Base-by-base conservation (phyloP, 2,113 vertebrate species). In the Siniperca chuatsi region DNA sequence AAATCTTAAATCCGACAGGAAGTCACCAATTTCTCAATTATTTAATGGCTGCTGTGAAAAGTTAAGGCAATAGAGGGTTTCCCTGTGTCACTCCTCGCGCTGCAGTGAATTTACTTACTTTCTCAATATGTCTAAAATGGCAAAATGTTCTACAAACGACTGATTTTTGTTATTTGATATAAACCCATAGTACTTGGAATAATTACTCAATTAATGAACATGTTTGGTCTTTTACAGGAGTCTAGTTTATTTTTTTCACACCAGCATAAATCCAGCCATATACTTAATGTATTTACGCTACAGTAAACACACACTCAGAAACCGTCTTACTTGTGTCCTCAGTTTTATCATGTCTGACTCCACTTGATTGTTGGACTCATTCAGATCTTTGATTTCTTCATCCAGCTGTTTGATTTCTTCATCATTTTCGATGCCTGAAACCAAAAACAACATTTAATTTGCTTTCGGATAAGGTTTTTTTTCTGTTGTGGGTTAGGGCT, bases 391-490 rank as follows among this genome's bases (percentile, higher is more conserved):
- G 95, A 99, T 99, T 94, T 99, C 98, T 93, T 99, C 98, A 83
- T 99, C 98, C 94, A 99, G 95, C 95, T 99, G 98, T 91, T 98
- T 98, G 95, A 99, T 99, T 90, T 99, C 98, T 84, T 99, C 98
- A 67, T 99, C 98, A 2, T 99, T 99, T 93, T 99, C 98, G 81
- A 99, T 98, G 68, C 98, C 98, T 99, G 89, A 58, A 68, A 46
- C 8, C 9, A 75, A 62, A 62, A 68, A 81, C 2, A 61, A 13
- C 16, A 37, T 42, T 16, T 40, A 0, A 40, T 55, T 46, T 18
- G 8, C 1, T 37, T 37, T 1, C 35, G 0, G 1, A 23, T 2
- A 0, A 0, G 0, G 3, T 12, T 37, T 64, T 4, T 23, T 35
- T 20, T 23, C 1, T n/a, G 15, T 15, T 40, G 25, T n/a, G 21